phyloP scores from a whole-genome alignment of 2,113 vertebrate species.

The Nothocercus nigrocapillus region DNA sequence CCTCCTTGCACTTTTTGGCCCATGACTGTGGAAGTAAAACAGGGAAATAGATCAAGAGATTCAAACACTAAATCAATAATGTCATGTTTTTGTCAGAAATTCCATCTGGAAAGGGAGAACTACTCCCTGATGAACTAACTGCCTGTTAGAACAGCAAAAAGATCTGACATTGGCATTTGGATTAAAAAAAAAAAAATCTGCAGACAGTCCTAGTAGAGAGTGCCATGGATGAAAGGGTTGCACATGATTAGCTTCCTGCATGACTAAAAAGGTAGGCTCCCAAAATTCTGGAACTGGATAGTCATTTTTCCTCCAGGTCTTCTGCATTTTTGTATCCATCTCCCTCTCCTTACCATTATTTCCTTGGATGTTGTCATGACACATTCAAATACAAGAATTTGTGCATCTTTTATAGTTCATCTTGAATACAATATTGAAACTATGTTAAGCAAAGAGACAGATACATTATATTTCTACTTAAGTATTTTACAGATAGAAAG shows the following conservation, averaged over 20 bases:
- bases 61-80: background rate
- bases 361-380: background rate
- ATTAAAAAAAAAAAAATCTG: background rate
- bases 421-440: background rate
- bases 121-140: background rate
- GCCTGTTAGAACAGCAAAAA: background rate
- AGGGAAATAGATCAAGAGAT: background rate
- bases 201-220: background rate
- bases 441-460: background rate
- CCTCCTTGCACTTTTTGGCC: background rate
- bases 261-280: background rate
- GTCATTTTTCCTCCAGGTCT: background rate
- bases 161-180: background rate
- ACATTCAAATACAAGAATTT: background rate
- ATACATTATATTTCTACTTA: background rate
- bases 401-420: background rate
- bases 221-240: background rate
- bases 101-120: background rate
- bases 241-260: background rate
- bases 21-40: accelerated
- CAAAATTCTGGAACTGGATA: background rate
- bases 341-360: background rate
- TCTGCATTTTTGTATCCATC: accelerated
- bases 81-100: background rate
- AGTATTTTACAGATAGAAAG: conserved; percentile 33